Conservation (phyloP, 2,888 invertebrate genomes). For the Acrocyrtus sp. region DNA sequence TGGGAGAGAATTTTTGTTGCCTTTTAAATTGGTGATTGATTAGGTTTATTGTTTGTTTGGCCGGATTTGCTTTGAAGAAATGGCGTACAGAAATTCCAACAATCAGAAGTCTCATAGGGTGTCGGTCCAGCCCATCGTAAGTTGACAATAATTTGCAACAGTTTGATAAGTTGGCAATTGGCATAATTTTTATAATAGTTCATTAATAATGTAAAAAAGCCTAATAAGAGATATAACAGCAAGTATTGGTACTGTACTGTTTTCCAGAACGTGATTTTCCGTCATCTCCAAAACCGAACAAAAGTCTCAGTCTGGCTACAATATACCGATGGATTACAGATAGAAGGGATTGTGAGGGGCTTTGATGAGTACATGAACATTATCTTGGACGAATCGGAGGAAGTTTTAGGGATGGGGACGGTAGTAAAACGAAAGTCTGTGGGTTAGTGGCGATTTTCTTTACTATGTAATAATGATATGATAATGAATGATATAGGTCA, state of each 20-base stretch:
- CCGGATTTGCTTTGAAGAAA: no score
- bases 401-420: background rate
- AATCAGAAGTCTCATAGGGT: constrained; percentile 96
- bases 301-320: constrained; percentile 28
- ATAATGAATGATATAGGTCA: no score
- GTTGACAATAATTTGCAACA: constrained; percentile 64
- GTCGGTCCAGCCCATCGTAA: constrained; percentile 96
- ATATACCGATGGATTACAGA: constrained; percentile 1
- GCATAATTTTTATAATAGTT: background rate
- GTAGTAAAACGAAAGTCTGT: constrained; percentile 66
- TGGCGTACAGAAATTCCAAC: constrained; percentile 87
- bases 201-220: no score
- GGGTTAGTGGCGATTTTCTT: background rate
- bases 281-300: constrained; percentile 37
- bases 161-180: background rate
- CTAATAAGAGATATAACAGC: no score
- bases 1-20: no score
- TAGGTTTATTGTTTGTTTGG: no score
- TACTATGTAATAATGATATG: background rate
- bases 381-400: constrained; percentile 27
- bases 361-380: constrained; percentile 46
- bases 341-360: constrained; percentile 31
- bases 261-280: constrained; percentile 36
- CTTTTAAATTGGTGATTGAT: no score
- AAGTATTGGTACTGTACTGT: background rate